Percentiles rank a stretch among this genome's conserved stretches.
phyloP scores from a whole-genome alignment of 2,888 invertebrate genomes.

The Ophonus ardosiacus region DNA sequence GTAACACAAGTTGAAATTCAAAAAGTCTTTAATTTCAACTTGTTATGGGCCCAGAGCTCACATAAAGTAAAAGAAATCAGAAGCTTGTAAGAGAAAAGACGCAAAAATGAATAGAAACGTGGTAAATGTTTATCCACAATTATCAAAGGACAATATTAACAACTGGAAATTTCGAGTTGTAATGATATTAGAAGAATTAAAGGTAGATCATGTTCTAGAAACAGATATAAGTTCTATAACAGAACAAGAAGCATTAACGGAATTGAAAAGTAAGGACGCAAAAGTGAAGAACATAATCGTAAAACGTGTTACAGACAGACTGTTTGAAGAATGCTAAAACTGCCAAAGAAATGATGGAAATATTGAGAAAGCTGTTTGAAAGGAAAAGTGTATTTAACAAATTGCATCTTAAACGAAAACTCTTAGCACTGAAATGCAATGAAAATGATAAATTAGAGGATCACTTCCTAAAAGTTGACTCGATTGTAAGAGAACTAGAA shows the following conservation, averaged over 20 bases:
- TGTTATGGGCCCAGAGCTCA: too few species aligned
- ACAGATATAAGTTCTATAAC: conserved; percentile 18
- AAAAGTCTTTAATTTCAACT: too few species aligned
- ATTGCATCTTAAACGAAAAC: conserved; percentile 27
- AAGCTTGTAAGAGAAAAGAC: too few species aligned
- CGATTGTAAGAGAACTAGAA: conserved; percentile 3
- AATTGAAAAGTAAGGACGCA: conserved; percentile 63
- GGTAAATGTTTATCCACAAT: conserved; percentile 9
- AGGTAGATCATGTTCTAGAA: conserved; percentile 25
- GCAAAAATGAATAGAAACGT: background rate
- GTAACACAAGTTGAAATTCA: too few species aligned
- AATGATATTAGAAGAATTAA: conserved; percentile 60
- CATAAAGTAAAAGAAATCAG: too few species aligned
- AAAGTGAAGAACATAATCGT: conserved; percentile 66
- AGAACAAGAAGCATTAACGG: conserved; percentile 48
- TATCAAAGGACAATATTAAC: conserved; percentile 28
- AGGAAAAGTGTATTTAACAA: conserved; percentile 66
- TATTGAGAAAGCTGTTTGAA: conserved; percentile 66
- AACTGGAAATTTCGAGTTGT: conserved; percentile 64
- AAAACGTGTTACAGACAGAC: conserved; percentile 67
- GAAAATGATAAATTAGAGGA: too few species aligned
- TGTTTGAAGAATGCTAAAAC: conserved; percentile 66
- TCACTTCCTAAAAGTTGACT: too few species aligned
- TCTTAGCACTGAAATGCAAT: too few species aligned
- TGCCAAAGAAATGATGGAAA: conserved; percentile 66